A percentile compares a stretch with the other conserved stretches of the same genome.
phyloP scores from a whole-genome alignment of 2,888 invertebrate genomes.

The Hermaeophaga mercurialis region DNA sequence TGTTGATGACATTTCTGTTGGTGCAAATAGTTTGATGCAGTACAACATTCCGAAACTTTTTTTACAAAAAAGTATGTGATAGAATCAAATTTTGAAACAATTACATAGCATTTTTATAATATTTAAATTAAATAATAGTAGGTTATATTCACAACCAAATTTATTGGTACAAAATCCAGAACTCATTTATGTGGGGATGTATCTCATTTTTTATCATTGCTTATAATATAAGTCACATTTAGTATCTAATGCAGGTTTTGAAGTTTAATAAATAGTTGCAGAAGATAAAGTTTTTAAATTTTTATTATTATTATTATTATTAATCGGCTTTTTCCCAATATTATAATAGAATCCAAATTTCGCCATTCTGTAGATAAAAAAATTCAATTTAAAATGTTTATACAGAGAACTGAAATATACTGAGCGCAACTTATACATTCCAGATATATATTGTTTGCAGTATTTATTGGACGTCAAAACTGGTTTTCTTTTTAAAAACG shows the following conservation, averaged over 20 bases:
- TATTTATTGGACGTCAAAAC: constrained; percentile 11
- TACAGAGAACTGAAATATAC: no score
- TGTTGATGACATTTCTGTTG: constrained; percentile 34
- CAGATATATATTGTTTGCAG: no score
- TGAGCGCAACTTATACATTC: no score
- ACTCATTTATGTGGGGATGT: no score
- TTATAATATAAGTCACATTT: neutral
- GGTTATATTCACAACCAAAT: constrained; percentile 34
- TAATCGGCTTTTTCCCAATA: no score
- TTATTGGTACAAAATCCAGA: constrained; percentile 24
- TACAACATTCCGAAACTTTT: constrained; percentile 44
- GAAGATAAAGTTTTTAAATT: no score
- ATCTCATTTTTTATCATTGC: neutral
- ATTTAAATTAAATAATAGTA: constrained; percentile 35
- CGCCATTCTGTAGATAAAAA: no score
- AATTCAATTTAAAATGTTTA: no score
- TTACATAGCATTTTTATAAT: constrained; percentile 41
- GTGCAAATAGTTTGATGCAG: constrained; percentile 40
- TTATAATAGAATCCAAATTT: no score
- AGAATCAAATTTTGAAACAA: constrained; percentile 43
- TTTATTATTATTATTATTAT: no score
- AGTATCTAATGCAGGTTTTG: neutral
- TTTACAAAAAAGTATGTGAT: constrained; percentile 40
- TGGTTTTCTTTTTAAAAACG: constrained; percentile 11
- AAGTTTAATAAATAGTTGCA: constrained; percentile 1